phyloP scores from a whole-genome alignment of 2,797 vertebrate species.

The Enteromius fasciolatus region DNA sequence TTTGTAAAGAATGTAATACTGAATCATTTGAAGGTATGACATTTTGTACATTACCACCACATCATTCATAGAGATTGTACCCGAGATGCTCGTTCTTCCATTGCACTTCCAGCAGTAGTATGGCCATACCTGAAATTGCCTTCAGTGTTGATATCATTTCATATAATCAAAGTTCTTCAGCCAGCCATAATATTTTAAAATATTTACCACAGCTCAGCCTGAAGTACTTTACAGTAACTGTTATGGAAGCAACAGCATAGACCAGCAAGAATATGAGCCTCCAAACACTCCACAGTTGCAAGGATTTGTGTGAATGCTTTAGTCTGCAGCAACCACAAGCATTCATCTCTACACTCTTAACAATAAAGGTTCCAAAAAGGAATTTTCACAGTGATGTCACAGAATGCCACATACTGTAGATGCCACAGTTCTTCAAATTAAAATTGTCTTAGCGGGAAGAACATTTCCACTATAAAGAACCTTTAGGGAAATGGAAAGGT shows the following conservation, averaged over 20 bases:
- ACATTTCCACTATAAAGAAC: background rate
- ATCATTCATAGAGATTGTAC: background rate
- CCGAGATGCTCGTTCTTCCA: background rate
- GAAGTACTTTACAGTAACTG: background rate
- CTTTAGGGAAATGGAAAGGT: background rate
- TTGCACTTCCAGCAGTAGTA: background rate
- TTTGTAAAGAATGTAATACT: background rate
- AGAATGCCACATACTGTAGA: no score
- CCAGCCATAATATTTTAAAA: background rate
- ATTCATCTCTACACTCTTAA: background rate
- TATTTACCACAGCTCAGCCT: background rate
- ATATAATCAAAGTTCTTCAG: constrained; percentile 1
- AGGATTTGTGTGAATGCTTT: background rate
- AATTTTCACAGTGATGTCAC: background rate
- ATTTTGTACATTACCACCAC: no score
- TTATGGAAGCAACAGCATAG: background rate
- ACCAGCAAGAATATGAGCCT: background rate
- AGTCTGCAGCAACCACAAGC: background rate
- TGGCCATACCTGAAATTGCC: background rate
- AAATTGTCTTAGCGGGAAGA: background rate
- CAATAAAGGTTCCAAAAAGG: background rate
- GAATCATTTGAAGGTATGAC: background rate
- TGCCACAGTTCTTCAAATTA: background rate
- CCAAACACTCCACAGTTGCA: background rate
- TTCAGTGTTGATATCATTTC: constrained; percentile 10